Base-by-base conservation (phyloP, 2,888 invertebrate genomes). In the Rhyacophila evoluta region DNA sequence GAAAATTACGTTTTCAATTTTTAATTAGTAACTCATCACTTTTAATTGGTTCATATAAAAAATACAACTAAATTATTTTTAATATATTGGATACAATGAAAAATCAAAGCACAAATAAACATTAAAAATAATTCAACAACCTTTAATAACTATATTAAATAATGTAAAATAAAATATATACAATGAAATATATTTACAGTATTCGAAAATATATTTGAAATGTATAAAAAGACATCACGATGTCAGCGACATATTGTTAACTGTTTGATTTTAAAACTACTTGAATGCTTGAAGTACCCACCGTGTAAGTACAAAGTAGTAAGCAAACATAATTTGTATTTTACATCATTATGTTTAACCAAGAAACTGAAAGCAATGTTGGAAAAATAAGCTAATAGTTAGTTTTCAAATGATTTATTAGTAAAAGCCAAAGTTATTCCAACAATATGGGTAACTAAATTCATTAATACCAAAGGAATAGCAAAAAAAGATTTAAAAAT, bases 1-100 rank as follows among this genome's bases (percentile, higher is more conserved):
- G 15, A 15, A 39, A 15, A 39, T 39, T 39, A 15, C 5, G 39
- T 25, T 55, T 55, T 8, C 2, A 8, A 55, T 55, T 55, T 55
- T 55, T 55, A 1, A 19, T 55, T 55, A 55, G 55, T 55, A 25
- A 6, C 55, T 55, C n/a, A n/a, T 19, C 15, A 55, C 55, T 55
- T 55, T n/a, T n/a, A n/a, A n/a, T n/a, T n/a, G n/a, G n/a, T n/a
- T n/a, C 55, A 55, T 55, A 55, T 55, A 19, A 55, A 55, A 55
- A 55, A 55, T 55, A 55, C 25, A 19, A 25, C 55, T 55, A 25
- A 55, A 55, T 55, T 55, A 55, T 55, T 55, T 25, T 19, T 33
- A 33, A 33, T 55, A 55, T 55, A 55, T 55, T 55, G 55, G 55
- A 55, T 5, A 25, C 5, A 55, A 19, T 15, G 15, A 5, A 55